A percentile compares a stretch with the other conserved stretches of the same genome.
Conservation (phyloP, 2,888 invertebrate species). For the Drosophila meridionalis region DNA sequence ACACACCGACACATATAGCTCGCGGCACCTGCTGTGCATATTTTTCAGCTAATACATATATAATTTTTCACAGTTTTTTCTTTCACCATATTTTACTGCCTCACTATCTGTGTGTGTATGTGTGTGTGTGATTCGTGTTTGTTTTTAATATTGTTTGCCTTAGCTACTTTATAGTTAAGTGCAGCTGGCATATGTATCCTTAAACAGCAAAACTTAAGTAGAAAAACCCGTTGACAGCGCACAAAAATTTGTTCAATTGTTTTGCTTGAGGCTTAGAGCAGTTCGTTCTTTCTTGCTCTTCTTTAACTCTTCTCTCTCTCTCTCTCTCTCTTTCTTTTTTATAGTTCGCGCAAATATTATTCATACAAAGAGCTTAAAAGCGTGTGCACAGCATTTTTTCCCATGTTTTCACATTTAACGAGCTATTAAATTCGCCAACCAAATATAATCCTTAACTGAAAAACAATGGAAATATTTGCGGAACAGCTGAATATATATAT, state of each 20-base stretch:
- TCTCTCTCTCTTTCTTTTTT: conserved; percentile 12
- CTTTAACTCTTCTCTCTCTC: background rate
- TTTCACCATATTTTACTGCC: conserved; percentile 64
- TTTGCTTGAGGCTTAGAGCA: conserved; percentile 57
- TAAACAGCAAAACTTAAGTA: conserved; percentile 58
- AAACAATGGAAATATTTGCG: conserved; percentile 1
- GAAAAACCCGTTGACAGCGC: conserved; percentile 58
- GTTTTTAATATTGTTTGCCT: conserved; percentile 75
- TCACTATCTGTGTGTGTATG: conserved; percentile 14
- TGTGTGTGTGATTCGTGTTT: conserved; percentile 38
- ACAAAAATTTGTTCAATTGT: conserved; percentile 56
- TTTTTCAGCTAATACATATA: conserved; percentile 73
- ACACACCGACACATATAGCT: conserved; percentile 18
- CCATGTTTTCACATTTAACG: conserved; percentile 11
- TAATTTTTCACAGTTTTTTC: conserved; percentile 64
- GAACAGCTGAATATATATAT: background rate
- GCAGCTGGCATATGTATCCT: conserved; percentile 70
- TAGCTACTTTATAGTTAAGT: conserved; percentile 77
- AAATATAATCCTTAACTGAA: conserved; percentile 2
- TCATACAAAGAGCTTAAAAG: conserved; percentile 60
- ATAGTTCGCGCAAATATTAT: conserved; percentile 65
- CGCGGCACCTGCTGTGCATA: conserved; percentile 67
- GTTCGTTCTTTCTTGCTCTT: background rate
- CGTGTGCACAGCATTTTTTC: conserved; percentile 25
- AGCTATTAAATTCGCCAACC: conserved; percentile 9